These are phyloP conservation scores for Pogonomyrmex californicus DNA, from an alignment of 1,140 invertebrate genomes.

Conservation along the genomic window DNA sequence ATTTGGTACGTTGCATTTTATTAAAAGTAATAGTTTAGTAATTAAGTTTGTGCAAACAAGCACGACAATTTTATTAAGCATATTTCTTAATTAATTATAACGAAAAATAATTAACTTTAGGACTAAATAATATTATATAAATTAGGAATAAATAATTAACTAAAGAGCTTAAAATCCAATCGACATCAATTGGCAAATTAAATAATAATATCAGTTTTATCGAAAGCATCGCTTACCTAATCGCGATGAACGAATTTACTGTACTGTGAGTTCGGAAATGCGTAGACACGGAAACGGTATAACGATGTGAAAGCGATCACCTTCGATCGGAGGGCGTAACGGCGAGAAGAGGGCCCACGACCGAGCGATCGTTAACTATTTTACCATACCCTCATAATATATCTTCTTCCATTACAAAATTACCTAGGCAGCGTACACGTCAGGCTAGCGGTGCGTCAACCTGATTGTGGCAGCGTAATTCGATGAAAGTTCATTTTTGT, in stretches of 20 bases:
- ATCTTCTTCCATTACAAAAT: slow-evolving; percentile 79
- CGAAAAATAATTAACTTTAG: no score
- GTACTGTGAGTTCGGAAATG: neutral
- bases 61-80: neutral
- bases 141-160: neutral
- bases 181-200: neutral
- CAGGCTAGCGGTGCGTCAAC: slow-evolving; percentile 54
- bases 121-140: no score
- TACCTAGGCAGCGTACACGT: slow-evolving; percentile 57
- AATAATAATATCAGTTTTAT: neutral
- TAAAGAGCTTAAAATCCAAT: neutral
- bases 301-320: slow-evolving; percentile 50
- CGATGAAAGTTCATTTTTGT: slow-evolving; percentile 76
- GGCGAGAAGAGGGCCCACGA: neutral
- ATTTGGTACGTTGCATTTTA: neutral
- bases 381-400: slow-evolving; percentile 65
- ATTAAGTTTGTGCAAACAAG: neutral
- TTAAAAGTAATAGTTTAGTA: neutral
- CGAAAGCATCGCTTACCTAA: neutral
- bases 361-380: slow-evolving; percentile 63
- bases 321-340: slow-evolving; percentile 43
- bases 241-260: neutral
- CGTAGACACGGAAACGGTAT: slow-evolving; percentile 4
- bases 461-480: slow-evolving; percentile 77
- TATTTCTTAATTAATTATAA: no score